Conservation (phyloP, 2,888 invertebrate species). For the Syrista parreyssii region DNA sequence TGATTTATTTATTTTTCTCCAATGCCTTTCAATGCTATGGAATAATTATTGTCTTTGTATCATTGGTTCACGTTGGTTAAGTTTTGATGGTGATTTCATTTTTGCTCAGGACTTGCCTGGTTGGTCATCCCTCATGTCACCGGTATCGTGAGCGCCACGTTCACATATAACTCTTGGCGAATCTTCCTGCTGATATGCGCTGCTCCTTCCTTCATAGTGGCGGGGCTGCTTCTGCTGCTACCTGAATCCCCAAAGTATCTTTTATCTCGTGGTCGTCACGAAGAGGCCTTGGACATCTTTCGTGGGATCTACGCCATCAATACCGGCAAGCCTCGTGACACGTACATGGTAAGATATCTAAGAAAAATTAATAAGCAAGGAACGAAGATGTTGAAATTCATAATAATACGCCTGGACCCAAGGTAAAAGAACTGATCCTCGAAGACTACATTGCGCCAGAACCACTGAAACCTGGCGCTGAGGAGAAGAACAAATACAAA, state of each 20-base stretch:
- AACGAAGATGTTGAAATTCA: not conserved
- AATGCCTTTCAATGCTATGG: not conserved
- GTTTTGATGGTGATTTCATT: not conserved
- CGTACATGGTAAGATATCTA: conserved; percentile 80
- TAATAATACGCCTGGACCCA: not conserved
- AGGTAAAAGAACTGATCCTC: conserved; percentile 64
- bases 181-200: conserved; percentile 91
- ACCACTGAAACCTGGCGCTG: conserved; percentile 47
- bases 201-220: conserved; percentile 88
- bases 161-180: conserved; percentile 92
- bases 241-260: conserved; percentile 94
- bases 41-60: no score
- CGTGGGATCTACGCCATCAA: conserved; percentile 84
- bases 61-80: no score
- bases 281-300: conserved; percentile 85
- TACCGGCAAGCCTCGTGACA: conserved; percentile 79
- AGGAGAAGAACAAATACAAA: conserved; percentile 71
- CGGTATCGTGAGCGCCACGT: conserved; percentile 75
- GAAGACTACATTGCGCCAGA: conserved; percentile 55
- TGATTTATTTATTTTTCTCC: not conserved
- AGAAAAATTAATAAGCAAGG: not conserved
- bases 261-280: conserved; percentile 80
- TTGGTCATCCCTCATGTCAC: conserved; percentile 71
- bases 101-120: conserved; percentile 70
- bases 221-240: conserved; percentile 81